Percentiles rank a stretch among this genome's conserved stretches.
phyloP scores from a whole-genome alignment of 2,888 invertebrate genomes.

The Drosophila diplacantha region DNA sequence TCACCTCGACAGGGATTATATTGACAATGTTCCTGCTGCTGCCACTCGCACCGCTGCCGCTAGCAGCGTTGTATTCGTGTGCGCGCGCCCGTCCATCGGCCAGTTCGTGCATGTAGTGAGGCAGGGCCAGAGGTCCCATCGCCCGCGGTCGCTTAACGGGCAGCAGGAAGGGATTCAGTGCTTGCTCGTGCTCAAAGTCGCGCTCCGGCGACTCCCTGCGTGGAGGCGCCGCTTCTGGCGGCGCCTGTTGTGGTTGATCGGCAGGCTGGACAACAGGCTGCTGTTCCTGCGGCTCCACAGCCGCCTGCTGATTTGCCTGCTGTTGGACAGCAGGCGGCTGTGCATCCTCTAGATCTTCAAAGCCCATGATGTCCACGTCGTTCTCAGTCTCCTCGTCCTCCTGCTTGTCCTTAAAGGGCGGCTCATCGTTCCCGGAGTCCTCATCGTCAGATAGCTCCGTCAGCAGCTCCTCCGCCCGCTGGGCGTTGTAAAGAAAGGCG shows the following conservation, averaged over 20 bases:
- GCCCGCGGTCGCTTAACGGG: constrained; percentile 72
- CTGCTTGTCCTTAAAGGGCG: constrained; percentile 79
- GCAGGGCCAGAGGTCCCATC: constrained; percentile 71
- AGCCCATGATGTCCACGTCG: constrained; percentile 69
- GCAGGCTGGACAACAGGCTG: constrained; percentile 35
- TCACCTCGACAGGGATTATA: constrained; percentile 80
- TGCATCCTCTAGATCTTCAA: constrained; percentile 66
- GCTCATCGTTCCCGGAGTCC: constrained; percentile 97
- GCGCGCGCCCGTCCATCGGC: constrained; percentile 70
- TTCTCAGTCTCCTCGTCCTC: constrained; percentile 74
- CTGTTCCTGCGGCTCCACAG: constrained; percentile 25
- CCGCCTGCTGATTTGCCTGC: constrained; percentile 41
- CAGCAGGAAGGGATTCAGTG: constrained; percentile 59
- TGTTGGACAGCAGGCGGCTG: constrained; percentile 55
- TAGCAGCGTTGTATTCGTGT: constrained; percentile 51
- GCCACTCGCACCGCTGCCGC: constrained; percentile 13
- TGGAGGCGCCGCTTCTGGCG: constrained; percentile 22
- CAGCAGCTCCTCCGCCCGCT: constrained; percentile 73
- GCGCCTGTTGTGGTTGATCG: constrained; percentile 11
- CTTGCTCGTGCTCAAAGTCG: constrained; percentile 55
- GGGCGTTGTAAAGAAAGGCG: constrained; percentile 91
- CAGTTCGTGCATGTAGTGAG: constrained; percentile 74
- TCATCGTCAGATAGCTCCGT: constrained; percentile 84
- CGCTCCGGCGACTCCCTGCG: constrained; percentile 55
- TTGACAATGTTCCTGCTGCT: constrained; percentile 59